phyloP scores from a whole-genome alignment of 2,797 vertebrate species.

The Streptopelia turtur region DNA sequence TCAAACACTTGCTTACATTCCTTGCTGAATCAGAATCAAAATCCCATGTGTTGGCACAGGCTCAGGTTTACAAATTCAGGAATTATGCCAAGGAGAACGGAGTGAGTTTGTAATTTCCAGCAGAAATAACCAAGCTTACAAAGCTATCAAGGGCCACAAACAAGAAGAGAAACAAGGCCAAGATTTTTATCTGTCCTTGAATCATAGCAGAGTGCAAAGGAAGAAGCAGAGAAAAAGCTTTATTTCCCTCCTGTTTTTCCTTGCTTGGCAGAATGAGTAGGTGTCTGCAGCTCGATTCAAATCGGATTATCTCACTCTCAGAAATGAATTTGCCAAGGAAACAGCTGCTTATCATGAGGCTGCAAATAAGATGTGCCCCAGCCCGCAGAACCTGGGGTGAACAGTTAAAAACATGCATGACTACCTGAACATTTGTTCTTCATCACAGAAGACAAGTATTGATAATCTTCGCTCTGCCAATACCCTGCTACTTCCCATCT shows the following conservation, averaged over 20 bases:
- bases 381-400: not conserved
- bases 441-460: not conserved
- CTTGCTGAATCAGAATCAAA: slow-evolving; percentile 2
- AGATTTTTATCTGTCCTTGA: slow-evolving; percentile 52
- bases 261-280: not conserved
- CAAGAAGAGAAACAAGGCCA: not conserved
- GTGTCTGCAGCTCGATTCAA: slow-evolving; percentile 20
- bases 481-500: not conserved
- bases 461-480: not conserved
- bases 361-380: not conserved
- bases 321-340: slow-evolving; percentile 14
- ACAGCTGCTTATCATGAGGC: slow-evolving; percentile 29
- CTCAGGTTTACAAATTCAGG: not conserved
- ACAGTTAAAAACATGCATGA: not conserved
- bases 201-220: not conserved
- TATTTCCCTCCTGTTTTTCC: not conserved
- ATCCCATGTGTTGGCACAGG: not conserved
- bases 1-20: not conserved
- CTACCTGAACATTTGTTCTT: not conserved
- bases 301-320: slow-evolving; percentile 52
- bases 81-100: not conserved
- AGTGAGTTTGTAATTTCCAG: not conserved
- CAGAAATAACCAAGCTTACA: not conserved
- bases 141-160: not conserved
- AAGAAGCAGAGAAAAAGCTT: not conserved